phyloP scores from a whole-genome alignment of 2,888 invertebrate species.

The Linyphia triangularis region DNA sequence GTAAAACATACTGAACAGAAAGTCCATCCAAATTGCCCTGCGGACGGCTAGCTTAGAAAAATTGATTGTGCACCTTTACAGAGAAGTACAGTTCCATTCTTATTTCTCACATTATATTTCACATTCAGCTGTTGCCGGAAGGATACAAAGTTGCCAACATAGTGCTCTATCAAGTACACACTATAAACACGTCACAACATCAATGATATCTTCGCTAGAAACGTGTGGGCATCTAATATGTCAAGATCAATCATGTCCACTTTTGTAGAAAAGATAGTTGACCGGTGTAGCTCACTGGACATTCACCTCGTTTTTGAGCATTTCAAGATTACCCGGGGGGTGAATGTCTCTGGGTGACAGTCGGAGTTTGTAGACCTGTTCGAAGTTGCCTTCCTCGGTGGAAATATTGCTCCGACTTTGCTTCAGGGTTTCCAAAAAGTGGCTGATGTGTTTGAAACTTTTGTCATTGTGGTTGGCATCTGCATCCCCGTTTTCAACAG shows the following conservation, averaged over 20 bases:
- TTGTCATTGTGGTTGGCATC: constrained; percentile 73
- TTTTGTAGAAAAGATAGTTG: constrained; percentile 25
- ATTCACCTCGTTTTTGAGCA: constrained; percentile 70
- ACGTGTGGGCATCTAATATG: constrained; percentile 57
- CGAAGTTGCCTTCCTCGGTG: constrained; percentile 68
- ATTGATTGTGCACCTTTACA: constrained; percentile 70
- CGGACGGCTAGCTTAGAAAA: constrained; percentile 71
- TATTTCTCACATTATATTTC: neutral
- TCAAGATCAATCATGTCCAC: constrained; percentile 17
- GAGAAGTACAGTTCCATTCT: constrained; percentile 40
- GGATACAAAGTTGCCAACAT: constrained; percentile 24
- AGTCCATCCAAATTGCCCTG: constrained; percentile 11
- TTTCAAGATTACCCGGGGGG: constrained; percentile 55
- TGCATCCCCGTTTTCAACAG: constrained; percentile 60
- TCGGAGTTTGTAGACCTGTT: constrained; percentile 67
- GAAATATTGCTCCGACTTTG: constrained; percentile 61
- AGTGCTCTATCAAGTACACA: constrained; percentile 36
- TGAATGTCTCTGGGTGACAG: constrained; percentile 50
- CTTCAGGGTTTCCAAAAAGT: constrained; percentile 64
- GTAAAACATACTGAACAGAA: neutral
- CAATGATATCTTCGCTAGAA: constrained; percentile 26
- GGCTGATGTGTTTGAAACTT: constrained; percentile 70
- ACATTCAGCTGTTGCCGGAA: neutral
- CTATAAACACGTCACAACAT: constrained; percentile 54
- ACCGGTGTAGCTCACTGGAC: constrained; percentile 24